phyloP scores from a whole-genome alignment of 2,113 vertebrate genomes.

The Raja brachyura region DNA sequence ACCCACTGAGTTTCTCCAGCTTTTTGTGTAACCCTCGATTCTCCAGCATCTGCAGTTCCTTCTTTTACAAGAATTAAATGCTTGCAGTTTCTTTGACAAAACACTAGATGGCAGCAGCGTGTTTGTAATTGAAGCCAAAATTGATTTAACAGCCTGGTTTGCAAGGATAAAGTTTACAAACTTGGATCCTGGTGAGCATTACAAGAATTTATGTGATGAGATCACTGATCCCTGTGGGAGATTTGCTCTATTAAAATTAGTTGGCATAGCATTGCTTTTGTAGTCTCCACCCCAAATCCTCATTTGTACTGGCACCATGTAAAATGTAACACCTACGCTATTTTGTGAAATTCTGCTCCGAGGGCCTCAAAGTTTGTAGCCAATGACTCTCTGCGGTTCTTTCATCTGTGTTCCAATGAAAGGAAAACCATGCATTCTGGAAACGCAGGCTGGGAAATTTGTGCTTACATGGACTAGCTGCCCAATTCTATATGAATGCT shows the following conservation, averaged over 20 bases:
- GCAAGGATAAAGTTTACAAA: not conserved
- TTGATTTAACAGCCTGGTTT: not conserved
- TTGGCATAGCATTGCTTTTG: not conserved
- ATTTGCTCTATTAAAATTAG: not conserved
- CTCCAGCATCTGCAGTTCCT: no score
- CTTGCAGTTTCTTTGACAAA: not conserved
- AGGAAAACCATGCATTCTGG: not conserved
- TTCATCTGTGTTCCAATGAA: not conserved
- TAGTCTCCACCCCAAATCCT: not conserved
- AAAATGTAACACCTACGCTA: not conserved
- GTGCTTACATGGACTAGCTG: not conserved
- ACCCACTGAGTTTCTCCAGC: no score
- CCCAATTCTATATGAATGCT: not conserved
- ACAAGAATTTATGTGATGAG: not conserved
- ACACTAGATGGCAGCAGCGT: constrained; percentile 13
- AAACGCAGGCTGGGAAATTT: not conserved
- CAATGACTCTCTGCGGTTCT: not conserved
- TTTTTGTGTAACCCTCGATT: no score
- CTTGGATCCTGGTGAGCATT: not conserved
- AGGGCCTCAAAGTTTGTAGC: not conserved
- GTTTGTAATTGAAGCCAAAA: not conserved
- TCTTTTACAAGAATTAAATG: not conserved
- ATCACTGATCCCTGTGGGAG: not conserved
- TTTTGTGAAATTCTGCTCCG: not conserved
- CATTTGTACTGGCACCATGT: not conserved